These are phyloP conservation scores for Macrotis lagotis DNA, from an alignment of 2,113 vertebrate genomes.

Conservation along the genomic window DNA sequence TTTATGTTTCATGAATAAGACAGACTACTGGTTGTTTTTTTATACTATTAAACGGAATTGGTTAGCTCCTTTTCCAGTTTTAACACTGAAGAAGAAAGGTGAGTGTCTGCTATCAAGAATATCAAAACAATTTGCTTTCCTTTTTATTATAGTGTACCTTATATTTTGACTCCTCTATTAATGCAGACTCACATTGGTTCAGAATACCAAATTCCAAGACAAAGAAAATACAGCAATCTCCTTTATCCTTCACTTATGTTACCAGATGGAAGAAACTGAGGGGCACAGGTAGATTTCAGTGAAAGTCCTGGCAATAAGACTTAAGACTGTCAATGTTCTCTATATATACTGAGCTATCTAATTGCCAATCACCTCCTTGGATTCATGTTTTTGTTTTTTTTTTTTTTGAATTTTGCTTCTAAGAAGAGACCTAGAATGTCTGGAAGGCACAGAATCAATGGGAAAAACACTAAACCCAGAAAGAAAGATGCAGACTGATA, in stretches of 20 bases:
- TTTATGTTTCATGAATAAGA: background rate
- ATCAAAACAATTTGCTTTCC: background rate
- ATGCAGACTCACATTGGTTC: background rate
- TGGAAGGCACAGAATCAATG: background rate
- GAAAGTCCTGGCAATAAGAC: background rate
- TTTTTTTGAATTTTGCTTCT: too few relatives aligned
- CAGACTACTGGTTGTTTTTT: background rate
- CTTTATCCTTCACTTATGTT: background rate
- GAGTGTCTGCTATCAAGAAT: background rate
- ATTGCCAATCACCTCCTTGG: background rate
- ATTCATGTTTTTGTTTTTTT: too few relatives aligned
- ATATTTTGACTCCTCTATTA: background rate
- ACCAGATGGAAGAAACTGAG: background rate
- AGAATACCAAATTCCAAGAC: background rate
- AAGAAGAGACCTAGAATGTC: background rate
- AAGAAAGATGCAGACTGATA: background rate
- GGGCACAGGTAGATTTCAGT: background rate
- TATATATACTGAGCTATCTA: background rate
- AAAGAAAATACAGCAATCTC: background rate
- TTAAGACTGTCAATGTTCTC: background rate
- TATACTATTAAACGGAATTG: background rate
- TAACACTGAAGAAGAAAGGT: background rate
- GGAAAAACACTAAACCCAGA: background rate
- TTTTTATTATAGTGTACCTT: background rate
- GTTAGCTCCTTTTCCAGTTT: background rate